A percentile compares a stretch with the other conserved stretches of the same genome.
Conservation (phyloP, 2,797 vertebrate species). For the Protosalanx chinensis region DNA sequence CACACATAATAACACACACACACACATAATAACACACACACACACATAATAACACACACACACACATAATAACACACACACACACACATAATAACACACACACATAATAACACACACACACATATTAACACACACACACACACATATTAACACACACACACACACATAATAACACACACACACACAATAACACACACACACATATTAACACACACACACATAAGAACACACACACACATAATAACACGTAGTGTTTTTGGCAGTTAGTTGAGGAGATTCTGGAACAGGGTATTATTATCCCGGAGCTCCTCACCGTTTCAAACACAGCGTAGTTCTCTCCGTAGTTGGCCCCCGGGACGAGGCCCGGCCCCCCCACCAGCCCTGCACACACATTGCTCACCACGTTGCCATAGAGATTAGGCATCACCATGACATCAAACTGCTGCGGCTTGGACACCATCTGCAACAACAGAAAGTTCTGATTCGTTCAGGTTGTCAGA, state of each 20-base stretch:
- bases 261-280: neutral
- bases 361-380: conserved; percentile 82
- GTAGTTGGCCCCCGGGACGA: conserved; percentile 84
- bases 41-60: no score
- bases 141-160: neutral
- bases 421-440: conserved; percentile 89
- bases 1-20: no score
- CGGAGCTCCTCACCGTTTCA: conserved; percentile 73
- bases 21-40: no score
- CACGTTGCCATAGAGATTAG: conserved; percentile 85
- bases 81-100: no score
- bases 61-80: no score
- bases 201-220: neutral
- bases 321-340: conserved; percentile 82
- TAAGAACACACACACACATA: neutral
- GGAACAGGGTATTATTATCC: no score
- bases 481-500: no score
- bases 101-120: no score
- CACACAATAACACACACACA: neutral
- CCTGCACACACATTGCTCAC: conserved; percentile 86
- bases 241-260: neutral
- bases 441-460: conserved; percentile 84
- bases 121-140: no score
- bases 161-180: neutral
- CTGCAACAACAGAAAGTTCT: conserved; percentile 44